Evolutionary conservation across 64 coral and sea anemone genomes (phyloP), one percentile per base, ranked within the genome.

Genomic region (Acropora tenuis): DNA sequence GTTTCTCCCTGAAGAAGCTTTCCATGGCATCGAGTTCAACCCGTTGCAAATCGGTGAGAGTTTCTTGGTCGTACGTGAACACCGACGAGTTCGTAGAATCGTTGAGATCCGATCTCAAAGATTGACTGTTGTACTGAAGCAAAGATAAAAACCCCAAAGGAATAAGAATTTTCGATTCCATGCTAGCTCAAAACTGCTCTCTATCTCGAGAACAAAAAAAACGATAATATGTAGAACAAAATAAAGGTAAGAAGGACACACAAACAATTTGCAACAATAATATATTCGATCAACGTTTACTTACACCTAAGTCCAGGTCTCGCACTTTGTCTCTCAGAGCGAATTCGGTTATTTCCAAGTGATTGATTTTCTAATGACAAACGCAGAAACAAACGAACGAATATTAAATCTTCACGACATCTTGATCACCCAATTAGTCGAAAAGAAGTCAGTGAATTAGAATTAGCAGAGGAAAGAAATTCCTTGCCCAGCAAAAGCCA

Each of bases 241-340:
- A 55, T 55, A 10, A 7, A 55, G 10, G 6, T 0, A 10, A 55
- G 4, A 55, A 55, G 10, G 52, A 55, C 11, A 78, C 20, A 78
- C 3, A 78, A 78, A n/a, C 5, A 78, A 16, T 6, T 15, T 4
- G 4, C 20, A 12, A 78, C 15, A 78, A 78, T 1, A 78, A 78
- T 19, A 5, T 78, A 1, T 18, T 43, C 5, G 19, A 30, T 30
- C 30, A 30, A 30, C 30, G 30, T 86, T 40, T 11, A 76, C 90
- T 79, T 79, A 93, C 91, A 48, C 84, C 86, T 49, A 87, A 65
- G 74, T 93, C 91, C 8, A 93, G 48, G 52, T 93, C 91, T 55
- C 86, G 84, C 43, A 93, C 91, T 87, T 93, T 93, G 49, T 76
- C 84, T 42, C 91, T 93, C 1, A 93, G 50, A 12, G 86, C 83